Evolutionary conservation across 1,140 invertebrate species (phyloP), one percentile per base, ranked within the genome.

Genomic region (Heliconius melpomene): DNA sequence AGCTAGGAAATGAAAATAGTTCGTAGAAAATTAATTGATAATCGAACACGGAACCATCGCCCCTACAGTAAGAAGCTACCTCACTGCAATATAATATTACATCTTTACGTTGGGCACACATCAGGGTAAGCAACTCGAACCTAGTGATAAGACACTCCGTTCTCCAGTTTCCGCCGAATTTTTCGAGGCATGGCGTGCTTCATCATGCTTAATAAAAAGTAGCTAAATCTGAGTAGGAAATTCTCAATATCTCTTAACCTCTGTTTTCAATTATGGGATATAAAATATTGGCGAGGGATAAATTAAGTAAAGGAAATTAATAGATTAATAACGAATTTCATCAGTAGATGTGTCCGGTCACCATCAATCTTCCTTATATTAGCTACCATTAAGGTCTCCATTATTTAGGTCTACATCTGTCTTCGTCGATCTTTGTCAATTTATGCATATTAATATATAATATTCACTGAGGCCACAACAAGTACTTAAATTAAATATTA

Each of bases 401-500:
- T 79, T 75, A 79, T 74, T 66, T 79, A n/a, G n/a, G n/a, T n/a
- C n/a, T n/a, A n/a, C 60, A 79, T 79, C 60, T 79, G 60, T 79
- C 73, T 75, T 26, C 54, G 73, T 79, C 72, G 72, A 73, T 78
- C 71, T 78, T 66, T 74, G 50, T 40, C 38, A 75, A 79, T 74
- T 79, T 70, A 79, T 74, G 77, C 52, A 72, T 52, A 52, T 20
- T 23, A 46, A 16, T 46, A 16, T 46, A 66, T 77, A 77, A 77
- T 77, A 70, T 40, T 73, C 13, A 29, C 3, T 26, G 5, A 16
- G 26, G 60, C 11, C 3, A 29, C 13, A 66, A 66, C 26, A 16
- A 29, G 0, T 16, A 16, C 11, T 29, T 16, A 29, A 16, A 16
- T 29, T 18, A 11, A 66, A 66, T 66, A 26, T 29, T 66, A 57